A percentile compares a stretch with the other conserved stretches of the same genome.
phyloP scores from a whole-genome alignment of 2,113 vertebrate species.

The Pycnonotus jocosus region DNA sequence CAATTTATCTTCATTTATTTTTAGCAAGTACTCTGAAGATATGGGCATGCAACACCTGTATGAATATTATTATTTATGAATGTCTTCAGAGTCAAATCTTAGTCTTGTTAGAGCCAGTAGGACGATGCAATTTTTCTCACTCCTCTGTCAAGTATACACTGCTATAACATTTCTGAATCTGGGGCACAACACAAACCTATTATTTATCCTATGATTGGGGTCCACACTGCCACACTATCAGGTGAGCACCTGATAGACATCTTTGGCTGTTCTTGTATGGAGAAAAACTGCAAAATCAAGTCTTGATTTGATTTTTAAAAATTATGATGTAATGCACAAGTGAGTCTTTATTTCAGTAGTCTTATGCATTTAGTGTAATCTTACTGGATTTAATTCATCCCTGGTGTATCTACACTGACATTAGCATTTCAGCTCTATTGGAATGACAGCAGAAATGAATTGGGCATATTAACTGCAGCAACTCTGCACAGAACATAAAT shows the following conservation, averaged over 20 bases:
- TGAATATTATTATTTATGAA: neutral
- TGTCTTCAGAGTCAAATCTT: neutral
- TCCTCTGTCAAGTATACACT: neutral
- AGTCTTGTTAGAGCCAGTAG: neutral
- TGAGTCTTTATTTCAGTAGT: neutral
- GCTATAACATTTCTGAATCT: neutral
- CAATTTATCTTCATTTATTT: neutral
- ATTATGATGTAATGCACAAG: neutral
- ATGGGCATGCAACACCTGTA: neutral
- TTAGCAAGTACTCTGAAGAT: neutral
- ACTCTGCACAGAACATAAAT: neutral
- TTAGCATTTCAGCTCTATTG: neutral
- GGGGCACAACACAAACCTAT: neutral
- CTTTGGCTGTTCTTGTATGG: neutral
- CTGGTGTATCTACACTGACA: neutral
- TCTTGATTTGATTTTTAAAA: neutral
- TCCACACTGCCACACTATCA: neutral
- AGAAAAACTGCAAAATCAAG: neutral
- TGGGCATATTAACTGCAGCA: neutral
- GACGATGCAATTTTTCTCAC: neutral
- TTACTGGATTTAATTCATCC: neutral
- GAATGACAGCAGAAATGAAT: neutral
- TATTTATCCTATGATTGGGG: neutral
- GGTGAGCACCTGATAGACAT: neutral
- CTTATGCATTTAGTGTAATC: neutral